Base-by-base conservation (phyloP, 2,113 vertebrate genomes). In the Apus apus region DNA sequence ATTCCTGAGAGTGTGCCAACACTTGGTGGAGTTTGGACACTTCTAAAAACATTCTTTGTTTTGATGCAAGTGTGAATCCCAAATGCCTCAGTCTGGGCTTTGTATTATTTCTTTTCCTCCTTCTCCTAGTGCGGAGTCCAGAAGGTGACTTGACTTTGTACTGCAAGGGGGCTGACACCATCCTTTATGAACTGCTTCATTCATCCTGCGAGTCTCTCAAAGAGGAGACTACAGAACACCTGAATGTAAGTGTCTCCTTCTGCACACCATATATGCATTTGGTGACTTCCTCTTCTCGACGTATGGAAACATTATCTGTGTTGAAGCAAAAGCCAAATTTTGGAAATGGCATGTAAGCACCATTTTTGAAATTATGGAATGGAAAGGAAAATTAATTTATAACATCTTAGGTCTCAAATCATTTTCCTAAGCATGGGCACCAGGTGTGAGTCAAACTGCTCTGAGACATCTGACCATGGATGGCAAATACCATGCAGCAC, bases 161-260 rank as follows among this genome's bases (percentile, higher is more conserved):
- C 97, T 99, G 99, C 97, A 99, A 99, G 92, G 99, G 99, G 15
- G 99, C 99, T 10, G 99, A 99, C 97, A 99, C 99, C 50, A 98
- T 99, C 87, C 97, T 99, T 87, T 99, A 97, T 32, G 98, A 99
- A 57, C 98, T 98, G 65, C 98, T 99, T 36, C 94, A 99, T 85
- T 96, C 97, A 1, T 98, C 98, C 89, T 99, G 98, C 19, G 86
- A 36, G 13, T 84, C 97, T 77, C 97, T 99, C 67, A 98, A 83
- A 97, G 96, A 98, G 4, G 93, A 98, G 62, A 99, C 99, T 93
- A 99, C 98, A 8, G 68, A 93, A 18, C 99, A 99, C 76, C 98
- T 99, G 72, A 99, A 99, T 48, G 99, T 99, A 95, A 98, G 99
- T 97, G 17, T 34, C 62, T 48, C 29, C 27, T 50, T 86, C 74